These are phyloP conservation scores for Phainopepla nitens DNA, from an alignment of 2,113 vertebrate genomes.

Conservation along the genomic window DNA sequence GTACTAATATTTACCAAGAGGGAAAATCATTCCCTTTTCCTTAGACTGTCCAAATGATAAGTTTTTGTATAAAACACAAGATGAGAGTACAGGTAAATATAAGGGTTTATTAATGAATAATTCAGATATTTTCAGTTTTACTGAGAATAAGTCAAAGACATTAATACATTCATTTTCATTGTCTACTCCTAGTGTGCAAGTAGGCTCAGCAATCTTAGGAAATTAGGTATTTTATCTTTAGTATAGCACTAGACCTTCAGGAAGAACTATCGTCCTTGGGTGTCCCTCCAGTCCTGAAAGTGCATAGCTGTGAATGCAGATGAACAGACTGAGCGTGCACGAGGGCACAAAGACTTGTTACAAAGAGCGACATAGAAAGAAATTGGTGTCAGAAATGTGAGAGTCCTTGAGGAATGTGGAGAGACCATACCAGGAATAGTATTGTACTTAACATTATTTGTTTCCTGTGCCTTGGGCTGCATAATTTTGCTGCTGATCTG, in stretches of 20 bases:
- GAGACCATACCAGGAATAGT: constrained; percentile 24
- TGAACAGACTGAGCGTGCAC: background rate
- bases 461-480: constrained; percentile 56
- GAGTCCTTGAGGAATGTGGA: constrained; percentile 53
- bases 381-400: constrained; percentile 64
- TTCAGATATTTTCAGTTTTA: background rate
- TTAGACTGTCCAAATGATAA: background rate
- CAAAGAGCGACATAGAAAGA: constrained; percentile 36
- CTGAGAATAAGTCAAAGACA: background rate
- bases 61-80: background rate
- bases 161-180: background rate
- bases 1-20: background rate
- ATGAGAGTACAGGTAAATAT: background rate
- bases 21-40: background rate
- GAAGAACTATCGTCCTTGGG: background rate
- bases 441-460: constrained; percentile 61
- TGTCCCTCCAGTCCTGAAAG: background rate
- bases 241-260: background rate
- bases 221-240: background rate
- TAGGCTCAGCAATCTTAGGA: background rate
- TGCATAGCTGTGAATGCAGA: background rate
- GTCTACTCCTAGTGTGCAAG: background rate
- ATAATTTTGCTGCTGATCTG: constrained; percentile 57
- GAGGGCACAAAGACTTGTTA: constrained; percentile 40
- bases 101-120: background rate